A percentile compares a stretch with the other conserved stretches of the same genome.
Conservation (phyloP, 2,113 vertebrate species). For the Mastomys natalensis region DNA sequence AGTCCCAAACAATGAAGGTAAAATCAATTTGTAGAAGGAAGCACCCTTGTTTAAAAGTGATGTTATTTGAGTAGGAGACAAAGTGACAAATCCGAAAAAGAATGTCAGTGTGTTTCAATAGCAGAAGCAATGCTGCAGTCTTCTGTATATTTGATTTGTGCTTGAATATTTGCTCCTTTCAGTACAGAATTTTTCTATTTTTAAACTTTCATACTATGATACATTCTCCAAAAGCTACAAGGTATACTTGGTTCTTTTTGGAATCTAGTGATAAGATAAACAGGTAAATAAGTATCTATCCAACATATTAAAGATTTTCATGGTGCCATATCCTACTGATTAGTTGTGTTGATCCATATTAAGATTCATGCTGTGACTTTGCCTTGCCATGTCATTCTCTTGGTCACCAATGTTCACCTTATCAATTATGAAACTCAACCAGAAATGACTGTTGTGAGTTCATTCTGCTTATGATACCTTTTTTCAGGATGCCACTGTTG, state of each 20-base stretch:
- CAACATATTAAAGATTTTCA: neutral
- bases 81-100: too few relatives aligned
- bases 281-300: neutral
- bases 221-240: neutral
- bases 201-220: neutral
- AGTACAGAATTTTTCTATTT: neutral
- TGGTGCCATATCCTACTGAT: neutral
- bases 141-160: neutral
- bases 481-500: neutral
- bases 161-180: neutral
- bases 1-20: too few relatives aligned
- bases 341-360: neutral
- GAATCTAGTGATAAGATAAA: neutral
- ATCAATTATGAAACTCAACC: neutral
- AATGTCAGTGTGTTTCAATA: neutral
- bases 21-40: too few relatives aligned
- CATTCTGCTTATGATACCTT: neutral
- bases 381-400: neutral
- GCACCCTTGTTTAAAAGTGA: too few relatives aligned
- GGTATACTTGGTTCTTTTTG: neutral
- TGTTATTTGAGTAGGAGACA: too few relatives aligned
- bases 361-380: neutral
- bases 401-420: neutral
- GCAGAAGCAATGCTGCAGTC: neutral
- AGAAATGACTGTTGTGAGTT: neutral